A percentile compares a stretch with the other conserved stretches of the same genome.
phyloP scores from a whole-genome alignment of 1,140 invertebrate genomes.

The Listronotus bonariensis region DNA sequence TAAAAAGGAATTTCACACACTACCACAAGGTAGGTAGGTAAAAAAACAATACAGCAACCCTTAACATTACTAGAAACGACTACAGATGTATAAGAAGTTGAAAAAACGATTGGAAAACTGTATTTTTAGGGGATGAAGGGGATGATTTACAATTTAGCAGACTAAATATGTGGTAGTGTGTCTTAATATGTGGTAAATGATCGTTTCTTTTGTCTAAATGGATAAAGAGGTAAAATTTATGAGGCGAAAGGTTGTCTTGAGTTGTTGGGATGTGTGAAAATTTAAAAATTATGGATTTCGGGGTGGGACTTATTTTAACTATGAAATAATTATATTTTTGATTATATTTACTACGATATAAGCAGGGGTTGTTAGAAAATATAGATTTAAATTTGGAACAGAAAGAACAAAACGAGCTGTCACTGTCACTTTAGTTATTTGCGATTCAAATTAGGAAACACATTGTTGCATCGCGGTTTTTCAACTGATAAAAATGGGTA shows the following conservation, averaged over 20 bases:
- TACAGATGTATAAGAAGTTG: not conserved
- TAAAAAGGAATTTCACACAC: constrained; percentile 41
- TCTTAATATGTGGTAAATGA: constrained; percentile 41
- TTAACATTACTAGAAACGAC: not conserved
- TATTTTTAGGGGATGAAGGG: too few relatives aligned
- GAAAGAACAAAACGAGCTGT: too few relatives aligned
- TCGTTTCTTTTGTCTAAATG: constrained; percentile 3
- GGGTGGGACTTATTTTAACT: too few relatives aligned
- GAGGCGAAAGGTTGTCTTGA: not conserved
- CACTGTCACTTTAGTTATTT: too few relatives aligned
- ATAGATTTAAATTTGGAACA: too few relatives aligned
- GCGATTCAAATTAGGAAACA: too few relatives aligned
- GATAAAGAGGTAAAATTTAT: constrained; percentile 23
- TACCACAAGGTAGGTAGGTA: constrained; percentile 27
- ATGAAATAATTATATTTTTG: too few relatives aligned
- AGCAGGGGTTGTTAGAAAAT: too few relatives aligned
- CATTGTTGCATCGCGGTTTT: too few relatives aligned
- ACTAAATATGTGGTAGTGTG: constrained; percentile 41
- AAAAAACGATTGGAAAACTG: constrained; percentile 1
- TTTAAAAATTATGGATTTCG: too few relatives aligned
- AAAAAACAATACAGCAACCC: constrained; percentile 2
- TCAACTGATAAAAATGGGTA: too few relatives aligned
- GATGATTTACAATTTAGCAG: constrained; percentile 23
- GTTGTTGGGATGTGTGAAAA: not conserved
- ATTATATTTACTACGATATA: too few relatives aligned